Percentiles rank a stretch among this genome's conserved stretches.
Evolutionary conservation across 1,140 invertebrate genomes (phyloP).

Genomic region (Sinella curviseta): DNA sequence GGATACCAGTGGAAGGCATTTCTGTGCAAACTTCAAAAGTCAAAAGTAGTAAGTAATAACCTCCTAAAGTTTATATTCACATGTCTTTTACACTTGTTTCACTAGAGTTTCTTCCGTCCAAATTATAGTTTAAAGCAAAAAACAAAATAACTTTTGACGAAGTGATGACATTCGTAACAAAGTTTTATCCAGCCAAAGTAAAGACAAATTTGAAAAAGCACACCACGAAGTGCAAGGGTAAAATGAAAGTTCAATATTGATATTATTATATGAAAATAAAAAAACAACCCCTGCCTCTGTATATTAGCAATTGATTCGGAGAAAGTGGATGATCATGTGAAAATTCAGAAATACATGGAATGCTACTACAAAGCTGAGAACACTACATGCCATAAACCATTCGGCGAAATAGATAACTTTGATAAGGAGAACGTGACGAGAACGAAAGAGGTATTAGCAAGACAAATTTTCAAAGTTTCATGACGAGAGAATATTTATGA

Average conservation of each 20-base stretch:
- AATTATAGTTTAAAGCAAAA: not conserved
- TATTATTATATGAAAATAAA: not conserved
- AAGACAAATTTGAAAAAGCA: not conserved
- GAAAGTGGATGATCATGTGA: conserved; percentile 1
- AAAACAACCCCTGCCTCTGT: not conserved
- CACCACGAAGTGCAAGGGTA: not conserved
- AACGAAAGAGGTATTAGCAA: not conserved
- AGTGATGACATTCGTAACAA: not conserved
- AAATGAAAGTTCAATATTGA: not conserved
- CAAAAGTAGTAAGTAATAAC: not conserved
- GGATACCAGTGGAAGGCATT: conserved; percentile 4
- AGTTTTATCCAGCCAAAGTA: not conserved
- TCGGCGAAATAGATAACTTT: not conserved
- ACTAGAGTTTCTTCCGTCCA: not conserved
- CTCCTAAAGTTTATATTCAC: not conserved
- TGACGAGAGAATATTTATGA: not conserved
- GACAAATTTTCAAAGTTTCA: not conserved
- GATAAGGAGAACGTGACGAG: not conserved
- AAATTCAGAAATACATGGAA: conserved; percentile 18
- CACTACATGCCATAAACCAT: not conserved
- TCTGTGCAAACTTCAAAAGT: not conserved
- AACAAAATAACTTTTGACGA: not conserved
- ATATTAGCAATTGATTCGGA: not conserved
- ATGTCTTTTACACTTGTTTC: too few species aligned
- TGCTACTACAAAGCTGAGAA: conserved; percentile 6